phyloP scores from a whole-genome alignment of 2,888 invertebrate genomes.

The Dynastes hyllus region DNA sequence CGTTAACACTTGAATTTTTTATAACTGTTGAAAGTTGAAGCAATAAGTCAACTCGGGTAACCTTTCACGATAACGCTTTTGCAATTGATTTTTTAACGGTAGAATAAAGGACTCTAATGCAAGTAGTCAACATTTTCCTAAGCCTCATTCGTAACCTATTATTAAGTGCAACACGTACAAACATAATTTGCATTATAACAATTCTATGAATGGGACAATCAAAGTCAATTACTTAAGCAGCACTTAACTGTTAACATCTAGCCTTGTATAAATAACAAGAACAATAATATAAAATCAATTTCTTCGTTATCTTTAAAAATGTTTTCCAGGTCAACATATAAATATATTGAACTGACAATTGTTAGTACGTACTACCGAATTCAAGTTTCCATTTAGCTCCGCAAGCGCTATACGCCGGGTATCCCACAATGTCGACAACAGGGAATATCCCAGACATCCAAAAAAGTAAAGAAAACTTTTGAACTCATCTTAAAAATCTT shows the following conservation, averaged over 20 bases:
- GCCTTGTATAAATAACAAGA: slow-evolving; percentile 24
- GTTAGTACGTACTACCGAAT: no score
- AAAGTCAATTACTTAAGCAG: slow-evolving; percentile 36
- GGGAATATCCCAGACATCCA: no score
- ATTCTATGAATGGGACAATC: slow-evolving; percentile 40
- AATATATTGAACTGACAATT: no score
- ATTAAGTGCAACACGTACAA: slow-evolving; percentile 9
- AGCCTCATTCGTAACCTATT: slow-evolving; percentile 15
- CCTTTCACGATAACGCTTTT: slow-evolving; percentile 45
- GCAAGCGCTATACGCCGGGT: no score
- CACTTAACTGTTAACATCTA: slow-evolving; percentile 2
- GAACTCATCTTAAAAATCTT: no score
- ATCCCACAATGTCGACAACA: no score
- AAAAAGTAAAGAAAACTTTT: no score
- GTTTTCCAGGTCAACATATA: neutral
- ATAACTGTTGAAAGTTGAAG: slow-evolving; percentile 23
- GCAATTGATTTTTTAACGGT: slow-evolving; percentile 28
- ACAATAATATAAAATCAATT: slow-evolving; percentile 24
- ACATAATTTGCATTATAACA: slow-evolving; percentile 37
- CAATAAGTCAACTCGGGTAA: slow-evolving; percentile 43
- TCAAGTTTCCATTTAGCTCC: no score
- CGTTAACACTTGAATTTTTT: slow-evolving; percentile 39
- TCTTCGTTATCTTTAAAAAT: neutral
- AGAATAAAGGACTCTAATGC: slow-evolving; percentile 23
- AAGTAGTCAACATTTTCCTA: slow-evolving; percentile 20